Evolutionary conservation across 2,888 invertebrate species (phyloP).

Genomic region (Coelopa pilipes): DNA sequence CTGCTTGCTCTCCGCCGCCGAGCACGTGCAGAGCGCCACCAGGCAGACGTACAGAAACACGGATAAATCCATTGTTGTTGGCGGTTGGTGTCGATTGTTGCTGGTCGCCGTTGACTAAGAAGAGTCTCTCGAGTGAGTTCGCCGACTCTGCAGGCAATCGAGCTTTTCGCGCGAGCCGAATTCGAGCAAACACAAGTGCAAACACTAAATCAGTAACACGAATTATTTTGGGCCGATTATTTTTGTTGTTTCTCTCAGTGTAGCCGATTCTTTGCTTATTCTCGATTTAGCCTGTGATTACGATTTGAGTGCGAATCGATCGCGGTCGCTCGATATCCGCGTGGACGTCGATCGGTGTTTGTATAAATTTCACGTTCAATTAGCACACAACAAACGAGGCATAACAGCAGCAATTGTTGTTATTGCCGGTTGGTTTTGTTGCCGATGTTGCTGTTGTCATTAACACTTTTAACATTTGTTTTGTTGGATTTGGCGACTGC

Average conservation of each 20-base stretch:
- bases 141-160: slow-evolving; percentile 20
- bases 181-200: slow-evolving; percentile 3
- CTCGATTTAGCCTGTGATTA: slow-evolving; percentile 30
- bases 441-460: slow-evolving; percentile 31
- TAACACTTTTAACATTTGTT: slow-evolving; percentile 27
- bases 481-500: slow-evolving; percentile 6
- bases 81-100: neutral
- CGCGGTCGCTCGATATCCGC: neutral
- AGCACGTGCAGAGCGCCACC: slow-evolving; percentile 56
- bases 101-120: slow-evolving; percentile 3
- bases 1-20: slow-evolving; percentile 63
- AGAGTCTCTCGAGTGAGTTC: slow-evolving; percentile 22
- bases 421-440: slow-evolving; percentile 35
- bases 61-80: slow-evolving; percentile 62
- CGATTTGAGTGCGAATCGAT: too few relatives aligned
- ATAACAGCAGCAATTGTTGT: slow-evolving; percentile 45
- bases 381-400: slow-evolving; percentile 59
- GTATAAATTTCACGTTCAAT: slow-evolving; percentile 64
- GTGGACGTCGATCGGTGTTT: slow-evolving; percentile 40
- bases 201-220: neutral
- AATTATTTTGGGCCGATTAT: neutral
- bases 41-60: slow-evolving; percentile 59
- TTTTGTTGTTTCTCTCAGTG: slow-evolving; percentile 21
- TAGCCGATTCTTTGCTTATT: slow-evolving; percentile 27
- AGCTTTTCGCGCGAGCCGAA: neutral